Conservation (phyloP, 2,797 vertebrate genomes). For the Crax fasciolata region DNA sequence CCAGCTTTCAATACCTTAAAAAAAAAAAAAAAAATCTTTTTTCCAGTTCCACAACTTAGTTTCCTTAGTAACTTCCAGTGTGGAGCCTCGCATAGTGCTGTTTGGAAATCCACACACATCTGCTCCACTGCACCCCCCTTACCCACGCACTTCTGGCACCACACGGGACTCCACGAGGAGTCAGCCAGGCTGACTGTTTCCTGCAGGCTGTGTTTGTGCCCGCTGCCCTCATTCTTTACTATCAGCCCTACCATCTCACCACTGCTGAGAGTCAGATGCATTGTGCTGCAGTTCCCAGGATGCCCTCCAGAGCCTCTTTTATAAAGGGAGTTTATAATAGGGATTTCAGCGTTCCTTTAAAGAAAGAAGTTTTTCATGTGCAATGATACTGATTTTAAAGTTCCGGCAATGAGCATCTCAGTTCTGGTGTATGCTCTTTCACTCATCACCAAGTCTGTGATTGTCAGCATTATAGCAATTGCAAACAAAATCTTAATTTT, state of each 20-base stretch:
- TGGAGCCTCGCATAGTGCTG: background rate
- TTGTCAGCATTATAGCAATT: background rate
- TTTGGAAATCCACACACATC: fast-evolving
- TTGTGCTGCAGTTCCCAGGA: background rate
- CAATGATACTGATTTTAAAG: background rate
- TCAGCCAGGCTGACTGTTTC: background rate
- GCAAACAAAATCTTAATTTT: background rate
- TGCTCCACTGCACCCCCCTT: background rate
- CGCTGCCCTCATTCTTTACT: background rate
- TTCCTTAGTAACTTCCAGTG: background rate
- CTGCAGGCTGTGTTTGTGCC: background rate
- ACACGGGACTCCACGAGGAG: background rate
- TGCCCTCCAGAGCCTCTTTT: background rate
- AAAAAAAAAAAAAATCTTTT: background rate
- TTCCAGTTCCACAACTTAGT: background rate
- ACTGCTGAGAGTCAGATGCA: background rate
- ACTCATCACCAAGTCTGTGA: background rate
- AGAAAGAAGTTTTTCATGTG: background rate
- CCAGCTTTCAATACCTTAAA: background rate
- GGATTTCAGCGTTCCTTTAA: background rate
- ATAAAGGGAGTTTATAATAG: background rate
- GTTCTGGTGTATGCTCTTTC: background rate
- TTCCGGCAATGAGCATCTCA: background rate
- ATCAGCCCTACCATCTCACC: background rate
- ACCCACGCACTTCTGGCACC: fast-evolving